A percentile compares a stretch with the other conserved stretches of the same genome.
Conservation (phyloP, 2,113 vertebrate species). For the Bubalus kerabau region DNA sequence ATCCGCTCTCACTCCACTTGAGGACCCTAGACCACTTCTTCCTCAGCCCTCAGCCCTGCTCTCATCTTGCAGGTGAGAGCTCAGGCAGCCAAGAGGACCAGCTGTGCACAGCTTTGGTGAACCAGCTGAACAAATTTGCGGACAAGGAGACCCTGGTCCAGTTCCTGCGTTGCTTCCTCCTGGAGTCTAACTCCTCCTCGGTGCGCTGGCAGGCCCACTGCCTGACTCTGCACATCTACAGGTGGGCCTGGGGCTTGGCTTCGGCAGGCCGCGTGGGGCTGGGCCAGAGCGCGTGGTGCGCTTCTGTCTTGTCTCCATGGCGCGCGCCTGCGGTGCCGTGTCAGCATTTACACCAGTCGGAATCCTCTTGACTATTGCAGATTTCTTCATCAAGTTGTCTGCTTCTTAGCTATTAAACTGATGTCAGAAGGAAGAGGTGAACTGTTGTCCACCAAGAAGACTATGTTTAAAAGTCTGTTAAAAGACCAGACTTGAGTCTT, state of each 20-base stretch:
- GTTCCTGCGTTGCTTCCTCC: conserved; percentile 96
- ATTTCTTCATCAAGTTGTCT: neutral
- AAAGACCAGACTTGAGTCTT: neutral
- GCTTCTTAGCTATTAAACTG: neutral
- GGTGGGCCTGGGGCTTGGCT: conserved; percentile 75
- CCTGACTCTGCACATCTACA: conserved; percentile 96
- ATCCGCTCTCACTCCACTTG: neutral
- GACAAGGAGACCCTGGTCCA: conserved; percentile 98
- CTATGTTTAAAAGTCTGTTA: neutral
- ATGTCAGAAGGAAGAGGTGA: neutral
- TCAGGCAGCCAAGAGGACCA: conserved; percentile 95
- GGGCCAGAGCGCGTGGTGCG: too few species aligned
- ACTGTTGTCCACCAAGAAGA: neutral
- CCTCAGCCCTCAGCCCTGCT: neutral
- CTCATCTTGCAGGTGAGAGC: conserved; percentile 85
- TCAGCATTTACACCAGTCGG: neutral
- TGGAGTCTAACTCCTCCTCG: conserved; percentile 96
- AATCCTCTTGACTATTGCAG: neutral
- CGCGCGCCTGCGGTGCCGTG: fast-evolving
- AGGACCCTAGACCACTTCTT: neutral
- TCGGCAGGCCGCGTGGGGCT: neutral
- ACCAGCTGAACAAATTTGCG: conserved; percentile 97
- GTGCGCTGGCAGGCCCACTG: conserved; percentile 99
- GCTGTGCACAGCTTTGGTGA: conserved; percentile 95
- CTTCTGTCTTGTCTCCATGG: neutral